Conservation (phyloP, 2,113 vertebrate species). For the Hemibagrus wyckioides region DNA sequence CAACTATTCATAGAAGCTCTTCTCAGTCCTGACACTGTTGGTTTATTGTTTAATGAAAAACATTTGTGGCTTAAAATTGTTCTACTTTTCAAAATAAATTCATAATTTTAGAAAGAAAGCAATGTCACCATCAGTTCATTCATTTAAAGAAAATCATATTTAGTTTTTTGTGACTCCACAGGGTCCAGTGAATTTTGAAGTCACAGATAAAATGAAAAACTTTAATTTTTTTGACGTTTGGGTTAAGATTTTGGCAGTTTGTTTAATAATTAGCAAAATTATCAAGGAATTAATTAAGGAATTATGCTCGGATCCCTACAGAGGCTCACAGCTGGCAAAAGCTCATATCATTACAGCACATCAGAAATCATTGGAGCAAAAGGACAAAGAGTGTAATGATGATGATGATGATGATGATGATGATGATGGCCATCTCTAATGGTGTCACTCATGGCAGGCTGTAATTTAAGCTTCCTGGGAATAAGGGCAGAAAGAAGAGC, state of each 20-base stretch:
- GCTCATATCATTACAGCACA: neutral
- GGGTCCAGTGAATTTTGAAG: too few species aligned
- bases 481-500: slow-evolving; percentile 11
- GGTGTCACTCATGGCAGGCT: neutral
- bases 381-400: neutral
- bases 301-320: neutral
- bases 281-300: neutral
- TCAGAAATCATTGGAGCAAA: slow-evolving; percentile 1
- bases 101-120: neutral
- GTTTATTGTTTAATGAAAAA: neutral
- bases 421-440: neutral
- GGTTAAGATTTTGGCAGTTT: neutral
- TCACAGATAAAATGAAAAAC: neutral
- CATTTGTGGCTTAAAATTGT: neutral
- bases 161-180: neutral
- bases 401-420: slow-evolving; percentile 18
- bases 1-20: too few species aligned
- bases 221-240: neutral
- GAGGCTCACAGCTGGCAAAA: neutral
- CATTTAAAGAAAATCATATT: neutral
- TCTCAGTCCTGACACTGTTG: too few species aligned
- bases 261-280: neutral
- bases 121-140: neutral
- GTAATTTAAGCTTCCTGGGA: neutral
- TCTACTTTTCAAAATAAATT: neutral